Percentiles rank a stretch among this genome's conserved stretches.
Evolutionary conservation across 2,797 vertebrate species (phyloP).

Genomic region (Morus bassanus): DNA sequence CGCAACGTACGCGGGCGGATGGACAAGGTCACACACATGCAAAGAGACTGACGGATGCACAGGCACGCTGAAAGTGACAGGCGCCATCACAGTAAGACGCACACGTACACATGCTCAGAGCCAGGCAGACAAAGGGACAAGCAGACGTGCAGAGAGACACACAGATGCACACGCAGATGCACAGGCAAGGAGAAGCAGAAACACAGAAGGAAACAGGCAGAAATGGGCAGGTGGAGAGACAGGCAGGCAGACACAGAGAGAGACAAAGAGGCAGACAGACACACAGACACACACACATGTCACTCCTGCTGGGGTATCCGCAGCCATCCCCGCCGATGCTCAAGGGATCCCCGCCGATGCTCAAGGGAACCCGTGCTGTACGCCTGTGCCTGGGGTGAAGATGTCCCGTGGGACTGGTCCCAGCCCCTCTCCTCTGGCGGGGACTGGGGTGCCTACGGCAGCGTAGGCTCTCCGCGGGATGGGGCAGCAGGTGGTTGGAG

Average conservation of each 20-base stretch:
- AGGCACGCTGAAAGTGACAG: background rate
- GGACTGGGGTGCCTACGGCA: background rate
- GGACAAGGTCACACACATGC: background rate
- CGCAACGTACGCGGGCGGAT: background rate
- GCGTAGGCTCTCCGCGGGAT: accelerated
- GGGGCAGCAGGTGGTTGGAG: too few relatives aligned
- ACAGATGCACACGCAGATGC: background rate
- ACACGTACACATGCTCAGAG: accelerated
- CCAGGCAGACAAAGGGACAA: background rate
- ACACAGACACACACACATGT: accelerated
- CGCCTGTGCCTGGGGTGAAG: background rate
- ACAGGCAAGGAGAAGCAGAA: background rate
- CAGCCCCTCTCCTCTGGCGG: background rate
- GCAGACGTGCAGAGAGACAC: background rate
- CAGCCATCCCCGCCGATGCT: background rate
- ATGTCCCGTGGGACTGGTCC: accelerated
- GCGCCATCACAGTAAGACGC: background rate
- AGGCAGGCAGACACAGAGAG: background rate
- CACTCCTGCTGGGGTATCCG: background rate
- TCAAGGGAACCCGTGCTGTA: background rate
- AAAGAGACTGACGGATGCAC: background rate
- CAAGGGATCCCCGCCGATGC: background rate
- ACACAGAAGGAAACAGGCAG: background rate
- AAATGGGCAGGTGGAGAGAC: background rate
- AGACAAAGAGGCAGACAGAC: background rate